A percentile compares a stretch with the other conserved stretches of the same genome.
phyloP scores from a whole-genome alignment of 1,140 invertebrate genomes.

The Augochlora pura region DNA sequence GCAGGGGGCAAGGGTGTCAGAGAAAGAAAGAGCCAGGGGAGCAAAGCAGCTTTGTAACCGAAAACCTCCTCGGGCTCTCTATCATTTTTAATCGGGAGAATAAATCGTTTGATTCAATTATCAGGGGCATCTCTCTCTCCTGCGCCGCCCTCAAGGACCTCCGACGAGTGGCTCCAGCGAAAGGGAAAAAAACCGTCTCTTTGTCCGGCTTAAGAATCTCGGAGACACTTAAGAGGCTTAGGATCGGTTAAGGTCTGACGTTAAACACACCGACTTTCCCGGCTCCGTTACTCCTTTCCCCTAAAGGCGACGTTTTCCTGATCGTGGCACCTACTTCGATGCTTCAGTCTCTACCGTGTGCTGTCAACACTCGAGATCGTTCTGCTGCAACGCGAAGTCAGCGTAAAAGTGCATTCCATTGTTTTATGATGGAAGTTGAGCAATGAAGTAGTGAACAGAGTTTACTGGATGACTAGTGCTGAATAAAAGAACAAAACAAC shows the following conservation, averaged over 20 bases:
- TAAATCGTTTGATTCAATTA: slow-evolving; percentile 81
- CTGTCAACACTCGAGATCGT: too few species aligned
- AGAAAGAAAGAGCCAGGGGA: slow-evolving; percentile 47
- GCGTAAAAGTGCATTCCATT: too few species aligned
- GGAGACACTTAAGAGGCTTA: slow-evolving; percentile 78
- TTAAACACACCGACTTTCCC: slow-evolving; percentile 64
- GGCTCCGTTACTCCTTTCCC: slow-evolving; percentile 29
- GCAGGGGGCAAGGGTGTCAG: slow-evolving; percentile 39
- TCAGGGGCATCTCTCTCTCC: slow-evolving; percentile 66
- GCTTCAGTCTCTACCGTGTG: too few species aligned
- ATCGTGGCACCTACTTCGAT: neutral
- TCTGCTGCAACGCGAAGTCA: too few species aligned
- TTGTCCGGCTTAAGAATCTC: slow-evolving; percentile 78
- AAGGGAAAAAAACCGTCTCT: slow-evolving; percentile 75
- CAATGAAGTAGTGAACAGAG: too few species aligned
- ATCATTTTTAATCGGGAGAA: slow-evolving; percentile 80
- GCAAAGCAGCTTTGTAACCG: slow-evolving; percentile 78
- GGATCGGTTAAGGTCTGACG: slow-evolving; percentile 75
- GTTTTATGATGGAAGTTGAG: too few species aligned
- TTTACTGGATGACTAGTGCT: too few species aligned
- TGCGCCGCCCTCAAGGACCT: slow-evolving; percentile 59
- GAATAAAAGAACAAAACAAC: too few species aligned
- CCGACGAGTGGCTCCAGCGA: slow-evolving; percentile 48
- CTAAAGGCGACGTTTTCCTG: neutral
- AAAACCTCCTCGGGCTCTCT: slow-evolving; percentile 71